Conservation (phyloP, 2,113 vertebrate genomes). For the Channa maculata region DNA sequence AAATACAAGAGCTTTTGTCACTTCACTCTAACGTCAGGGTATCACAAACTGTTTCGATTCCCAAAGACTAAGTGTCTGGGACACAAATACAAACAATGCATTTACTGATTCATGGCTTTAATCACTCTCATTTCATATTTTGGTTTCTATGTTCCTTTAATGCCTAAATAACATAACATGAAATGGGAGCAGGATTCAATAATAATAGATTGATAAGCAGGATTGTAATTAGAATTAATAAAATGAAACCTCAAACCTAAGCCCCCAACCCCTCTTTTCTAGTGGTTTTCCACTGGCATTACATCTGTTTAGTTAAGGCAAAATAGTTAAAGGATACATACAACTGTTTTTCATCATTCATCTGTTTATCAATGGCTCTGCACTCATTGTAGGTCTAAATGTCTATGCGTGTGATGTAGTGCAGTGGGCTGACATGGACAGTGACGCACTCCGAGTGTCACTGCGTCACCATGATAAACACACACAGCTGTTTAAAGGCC, state of each 20-base stretch:
- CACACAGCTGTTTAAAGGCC: slow-evolving; percentile 55
- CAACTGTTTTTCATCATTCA: neutral
- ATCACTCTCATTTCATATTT: neutral
- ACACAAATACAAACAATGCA: neutral
- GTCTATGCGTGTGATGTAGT: slow-evolving; percentile 10
- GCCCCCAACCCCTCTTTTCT: neutral
- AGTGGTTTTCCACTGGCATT: neutral
- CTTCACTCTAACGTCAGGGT: neutral
- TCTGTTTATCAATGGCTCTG: slow-evolving; percentile 12
- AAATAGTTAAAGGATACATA: neutral
- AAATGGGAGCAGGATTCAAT: neutral
- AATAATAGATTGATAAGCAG: neutral
- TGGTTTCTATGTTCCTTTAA: neutral
- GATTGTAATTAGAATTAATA: neutral
- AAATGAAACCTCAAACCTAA: neutral
- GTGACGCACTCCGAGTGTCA: slow-evolving; percentile 62
- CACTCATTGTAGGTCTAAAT: neutral
- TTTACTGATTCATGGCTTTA: neutral
- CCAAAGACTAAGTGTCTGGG: neutral
- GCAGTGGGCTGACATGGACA: slow-evolving; percentile 36
- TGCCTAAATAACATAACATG: neutral
- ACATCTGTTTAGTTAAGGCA: neutral
- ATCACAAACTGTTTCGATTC: neutral
- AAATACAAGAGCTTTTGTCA: slow-evolving; percentile 16
- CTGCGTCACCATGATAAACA: slow-evolving; percentile 66